Percentiles rank a stretch among this genome's conserved stretches.
phyloP scores from a whole-genome alignment of 2,113 vertebrate species.

The Coptodon rendalli region DNA sequence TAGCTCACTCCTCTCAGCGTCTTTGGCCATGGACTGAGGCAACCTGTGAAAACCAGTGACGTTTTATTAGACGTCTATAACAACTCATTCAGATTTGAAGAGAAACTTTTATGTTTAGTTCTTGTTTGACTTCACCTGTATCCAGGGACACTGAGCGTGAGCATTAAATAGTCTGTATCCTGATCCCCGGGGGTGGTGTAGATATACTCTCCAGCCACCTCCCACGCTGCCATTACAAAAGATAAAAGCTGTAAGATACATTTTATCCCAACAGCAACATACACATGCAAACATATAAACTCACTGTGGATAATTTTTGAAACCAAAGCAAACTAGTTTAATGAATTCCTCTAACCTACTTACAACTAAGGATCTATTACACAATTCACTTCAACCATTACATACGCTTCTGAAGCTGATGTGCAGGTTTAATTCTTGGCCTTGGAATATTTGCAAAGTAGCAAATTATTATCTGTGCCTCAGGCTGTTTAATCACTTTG shows the following conservation, averaged over 20 bases:
- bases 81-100: not conserved
- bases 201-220: slow-evolving; percentile 90
- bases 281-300: not conserved
- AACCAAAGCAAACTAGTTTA: not conserved
- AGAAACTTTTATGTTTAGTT: not conserved
- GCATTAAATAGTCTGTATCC: slow-evolving; percentile 87
- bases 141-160: slow-evolving; percentile 81
- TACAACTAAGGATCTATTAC: not conserved
- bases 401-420: not conserved
- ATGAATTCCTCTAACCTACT: not conserved
- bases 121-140: slow-evolving; percentile 79
- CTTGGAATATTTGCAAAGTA: not conserved
- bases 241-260: not conserved
- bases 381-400: not conserved
- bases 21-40: slow-evolving; percentile 66
- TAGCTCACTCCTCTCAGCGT: slow-evolving; percentile 74
- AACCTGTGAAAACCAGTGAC: slow-evolving; percentile 59
- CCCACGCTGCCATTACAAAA: slow-evolving; percentile 80
- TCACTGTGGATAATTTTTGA: not conserved
- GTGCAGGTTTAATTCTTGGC: rapidly evolving
- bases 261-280: not conserved
- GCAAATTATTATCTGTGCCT: not conserved
- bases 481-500: not conserved
- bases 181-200: slow-evolving; percentile 83
- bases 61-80: not conserved